Base-by-base conservation (phyloP, 2,113 vertebrate species). In the Pavo muticus region DNA sequence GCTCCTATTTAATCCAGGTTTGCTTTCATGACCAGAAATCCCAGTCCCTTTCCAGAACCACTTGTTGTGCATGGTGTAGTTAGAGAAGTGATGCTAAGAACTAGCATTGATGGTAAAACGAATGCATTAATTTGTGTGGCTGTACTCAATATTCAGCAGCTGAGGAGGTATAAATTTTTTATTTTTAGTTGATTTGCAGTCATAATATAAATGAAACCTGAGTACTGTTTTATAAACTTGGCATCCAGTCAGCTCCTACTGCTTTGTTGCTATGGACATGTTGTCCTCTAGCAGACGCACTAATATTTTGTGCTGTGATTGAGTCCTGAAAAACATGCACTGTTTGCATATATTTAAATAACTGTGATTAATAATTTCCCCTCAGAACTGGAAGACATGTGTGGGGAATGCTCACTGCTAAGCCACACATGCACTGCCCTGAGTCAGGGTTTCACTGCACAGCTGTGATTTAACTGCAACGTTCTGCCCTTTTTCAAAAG, bases 11-110 rank as follows among this genome's bases (percentile, higher is more conserved):
- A 17, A 59, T 48, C 16, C 10, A 29, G 54, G 39, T 63, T 35
- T 0, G 1, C 20, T 69, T 60, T 23, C 21, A 4, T 37, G 35
- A 3, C 14, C 65, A 8, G 71, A 76, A 82, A 73, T 48, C 20
- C 44, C 78, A 37, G 6, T n/a, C 8, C 0, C 56, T 92, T 59
- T 57, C 54, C 59, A 72, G 63, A 68, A 72, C 29, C 8, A 9
- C 0, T 0, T 17, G 5, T 7, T 69, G 40, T 75, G 40, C 29
- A 1, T 44, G 44, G 6, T 14, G 13, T 3, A 32, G 39, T 35
- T 40, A 13, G 25, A 47, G 37, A 52, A 69, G 32, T 0, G 1
- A 11, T 13, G 2, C 10, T 8, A 8, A 39, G 29, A 92, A 14
- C 52, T 44, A 11, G 32, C 32, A n/a, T 17, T 30, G 50, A 19